Evolutionary conservation across 2,113 vertebrate genomes (phyloP), one percentile per base, ranked within the genome.

Genomic region (Bufo bufo): DNA sequence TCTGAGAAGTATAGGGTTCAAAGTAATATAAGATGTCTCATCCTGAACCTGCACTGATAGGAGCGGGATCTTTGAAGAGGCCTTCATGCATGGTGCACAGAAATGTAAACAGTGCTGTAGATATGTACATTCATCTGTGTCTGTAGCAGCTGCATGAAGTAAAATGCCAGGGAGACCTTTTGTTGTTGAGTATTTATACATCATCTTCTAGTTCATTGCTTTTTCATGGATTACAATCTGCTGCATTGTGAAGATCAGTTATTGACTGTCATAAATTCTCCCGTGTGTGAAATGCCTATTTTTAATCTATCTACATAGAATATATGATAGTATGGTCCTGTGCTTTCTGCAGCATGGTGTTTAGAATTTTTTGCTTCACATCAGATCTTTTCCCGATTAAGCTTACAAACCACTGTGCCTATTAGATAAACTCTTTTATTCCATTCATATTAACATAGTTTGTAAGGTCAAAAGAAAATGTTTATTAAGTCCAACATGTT

Each of bases 21-120:
- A 74, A 81, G 85, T 87, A 87, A 71, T 52, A 71, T 81, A 58
- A 80, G 77, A 80, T 79, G 43, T 52, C 77, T 65, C n/a, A 54
- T 79, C 49, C 11, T 87, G 54, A 58, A 56, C 12, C 77, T 69
- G 45, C 85, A 66, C 23, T 66, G 74, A 75, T 66, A 65, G 75
- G 33, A 20, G n/a, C 2, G n/a, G 77, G 85, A 86, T 80, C 59
- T 69, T 69, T 79, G 75, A 50, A 78, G 16, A 50, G 61, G 61
- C 59, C 77, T 52, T 47, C 58, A 56, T 79, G 20, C 74, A 56
- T 20, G 61, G 20, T 54, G 58, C 75, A 45, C 33, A 71, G 33
- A 69, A 20, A 79, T 87, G 85, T 87, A 71, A 81, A 71, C 85
- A 80, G 47, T 87, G 61, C 61, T 54, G 13, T 71, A 69, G 61